Evolutionary conservation across 2,113 vertebrate species (phyloP), one percentile per base, ranked within the genome.

Genomic region (Ahaetulla prasina): DNA sequence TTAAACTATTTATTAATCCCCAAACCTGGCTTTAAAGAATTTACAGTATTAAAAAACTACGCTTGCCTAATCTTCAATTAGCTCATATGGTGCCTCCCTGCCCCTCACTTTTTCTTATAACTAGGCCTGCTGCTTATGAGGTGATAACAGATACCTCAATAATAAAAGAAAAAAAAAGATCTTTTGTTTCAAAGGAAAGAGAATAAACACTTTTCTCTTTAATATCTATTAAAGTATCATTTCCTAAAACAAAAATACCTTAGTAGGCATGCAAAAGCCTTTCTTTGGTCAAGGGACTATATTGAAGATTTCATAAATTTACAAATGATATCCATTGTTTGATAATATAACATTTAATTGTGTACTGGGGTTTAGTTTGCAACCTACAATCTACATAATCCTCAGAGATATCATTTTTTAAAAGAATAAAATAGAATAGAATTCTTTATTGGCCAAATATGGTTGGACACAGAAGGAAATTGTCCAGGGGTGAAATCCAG

Each of bases 231-330:
- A 43, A 89, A 30, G 35, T 47, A n/a, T 49, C 30, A 60, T 88
- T 92, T 92, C 87, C 88, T 92, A 57, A 85, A 85, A 68, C 91
- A 85, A 92, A 89, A 89, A 57, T 5, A 60, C 52, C 35, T 60
- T 43, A 30, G 35, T 50, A n/a, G 47, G 9, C 39, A n/a, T 52
- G n/a, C 55, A 68, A 63, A 91, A 35, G 1, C 18, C 27, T 11
- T 6, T 35, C 2, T 57, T 88, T 27, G 43, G 55, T 68, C 35
- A 74, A 39, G 16, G 9, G 50, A 55, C 27, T 25, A 35, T n/a
- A 23, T 2, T 49, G 86, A 87, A 55, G 60, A 84, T 11, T 63
- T 53, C 16, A 74, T n/a, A 55, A 20, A 8, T 85, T 55, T 55
- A 55, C 8, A 52, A 39, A 27, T 18, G 43, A 45, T 22, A 45